These are phyloP conservation scores for Noctua janthina DNA, from an alignment of 2,888 invertebrate species.

Conservation along the genomic window DNA sequence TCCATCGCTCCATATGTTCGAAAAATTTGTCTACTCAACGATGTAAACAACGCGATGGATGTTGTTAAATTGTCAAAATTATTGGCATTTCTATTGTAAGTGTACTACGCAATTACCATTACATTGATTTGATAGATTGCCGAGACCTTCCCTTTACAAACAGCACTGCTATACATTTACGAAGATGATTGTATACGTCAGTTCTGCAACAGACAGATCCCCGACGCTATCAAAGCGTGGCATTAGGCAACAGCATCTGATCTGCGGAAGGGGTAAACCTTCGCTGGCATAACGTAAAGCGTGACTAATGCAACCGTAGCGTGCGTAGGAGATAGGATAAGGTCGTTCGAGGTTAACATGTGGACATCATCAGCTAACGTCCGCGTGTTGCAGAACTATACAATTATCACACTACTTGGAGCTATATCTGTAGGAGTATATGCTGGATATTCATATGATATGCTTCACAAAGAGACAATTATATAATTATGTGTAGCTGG, in stretches of 20 bases:
- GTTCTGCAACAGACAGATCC: slow-evolving; percentile 57
- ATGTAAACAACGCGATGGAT: neutral
- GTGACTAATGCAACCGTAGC: slow-evolving; percentile 77
- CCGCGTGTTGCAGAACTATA: slow-evolving; percentile 65
- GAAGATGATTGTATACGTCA: slow-evolving; percentile 8
- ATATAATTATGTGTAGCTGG: slow-evolving; percentile 22
- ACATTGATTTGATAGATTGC: neutral
- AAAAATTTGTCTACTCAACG: neutral
- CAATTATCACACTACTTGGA: slow-evolving; percentile 18
- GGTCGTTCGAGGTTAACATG: slow-evolving; percentile 79
- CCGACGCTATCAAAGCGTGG: slow-evolving; percentile 55
- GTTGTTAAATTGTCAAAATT: neutral
- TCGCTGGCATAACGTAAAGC: slow-evolving; percentile 75
- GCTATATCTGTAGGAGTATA: slow-evolving; percentile 7
- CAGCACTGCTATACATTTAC: slow-evolving; percentile 1
- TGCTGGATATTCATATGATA: slow-evolving; percentile 14
- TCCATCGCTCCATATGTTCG: neutral
- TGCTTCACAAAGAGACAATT: slow-evolving; percentile 34
- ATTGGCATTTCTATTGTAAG: neutral
- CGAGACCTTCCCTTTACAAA: neutral
- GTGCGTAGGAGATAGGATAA: slow-evolving; percentile 76
- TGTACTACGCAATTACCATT: neutral
- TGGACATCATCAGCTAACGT: slow-evolving; percentile 66
- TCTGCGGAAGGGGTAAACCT: slow-evolving; percentile 77
- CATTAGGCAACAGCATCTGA: slow-evolving; percentile 74